Conservation (phyloP, 2,888 invertebrate genomes). For the Rhopalosiphum nymphaeae region DNA sequence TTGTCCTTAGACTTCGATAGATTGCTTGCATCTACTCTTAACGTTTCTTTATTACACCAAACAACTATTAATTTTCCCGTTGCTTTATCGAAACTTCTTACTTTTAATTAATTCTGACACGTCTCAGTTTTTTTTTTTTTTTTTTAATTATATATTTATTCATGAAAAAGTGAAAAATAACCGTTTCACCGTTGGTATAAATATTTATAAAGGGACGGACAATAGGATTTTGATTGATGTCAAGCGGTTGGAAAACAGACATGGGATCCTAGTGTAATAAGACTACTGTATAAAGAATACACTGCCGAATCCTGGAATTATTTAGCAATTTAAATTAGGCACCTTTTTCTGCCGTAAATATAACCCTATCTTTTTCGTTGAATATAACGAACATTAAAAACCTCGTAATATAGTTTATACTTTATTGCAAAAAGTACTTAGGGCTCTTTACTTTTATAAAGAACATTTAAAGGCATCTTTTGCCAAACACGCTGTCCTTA, state of each 20-base stretch:
- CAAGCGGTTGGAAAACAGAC: slow-evolving; percentile 54
- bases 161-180: slow-evolving; percentile 63
- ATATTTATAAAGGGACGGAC: slow-evolving; percentile 62
- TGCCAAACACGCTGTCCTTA: slow-evolving; percentile 19
- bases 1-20: neutral
- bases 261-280: slow-evolving; percentile 50
- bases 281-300: slow-evolving; percentile 26
- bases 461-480: slow-evolving; percentile 54
- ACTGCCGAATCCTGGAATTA: slow-evolving; percentile 36
- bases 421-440: slow-evolving; percentile 39
- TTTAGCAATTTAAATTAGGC: slow-evolving; percentile 60
- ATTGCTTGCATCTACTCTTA: neutral
- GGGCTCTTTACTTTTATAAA: slow-evolving; percentile 30
- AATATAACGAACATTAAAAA: slow-evolving; percentile 38
- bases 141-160: slow-evolving; percentile 63
- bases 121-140: slow-evolving; percentile 34
- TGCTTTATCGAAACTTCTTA: slow-evolving; percentile 53
- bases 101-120: slow-evolving; percentile 63
- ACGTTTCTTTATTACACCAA: slow-evolving; percentile 39
- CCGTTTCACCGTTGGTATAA: slow-evolving; percentile 43
- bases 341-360: slow-evolving; percentile 41
- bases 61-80: slow-evolving; percentile 50
- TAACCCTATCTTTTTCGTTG: slow-evolving; percentile 1
- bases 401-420: slow-evolving; percentile 41
- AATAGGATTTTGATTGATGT: slow-evolving; percentile 63